A percentile compares a stretch with the other conserved stretches of the same genome.
phyloP scores from a whole-genome alignment of 1,140 invertebrate genomes.

The Galendromus occidentalis region DNA sequence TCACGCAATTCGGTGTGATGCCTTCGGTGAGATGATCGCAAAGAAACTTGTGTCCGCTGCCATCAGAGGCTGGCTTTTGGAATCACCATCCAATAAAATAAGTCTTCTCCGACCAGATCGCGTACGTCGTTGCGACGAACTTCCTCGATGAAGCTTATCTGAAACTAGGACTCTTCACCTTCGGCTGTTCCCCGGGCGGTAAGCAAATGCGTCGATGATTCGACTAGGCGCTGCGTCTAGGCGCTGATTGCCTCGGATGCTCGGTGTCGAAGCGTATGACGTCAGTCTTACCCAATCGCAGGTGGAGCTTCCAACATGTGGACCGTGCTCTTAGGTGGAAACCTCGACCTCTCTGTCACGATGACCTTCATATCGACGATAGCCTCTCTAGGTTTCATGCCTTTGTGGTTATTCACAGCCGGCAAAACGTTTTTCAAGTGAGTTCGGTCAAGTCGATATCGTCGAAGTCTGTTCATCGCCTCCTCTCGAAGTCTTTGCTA shows the following conservation, averaged over 20 bases:
- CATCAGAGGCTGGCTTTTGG: too few relatives aligned
- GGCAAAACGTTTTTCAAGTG: conserved; percentile 32
- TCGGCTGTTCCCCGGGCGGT: conserved; percentile 64
- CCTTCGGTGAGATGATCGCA: conserved; percentile 59
- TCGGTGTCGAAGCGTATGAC: too few relatives aligned
- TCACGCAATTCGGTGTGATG: conserved; percentile 69
- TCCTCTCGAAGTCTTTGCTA: too few relatives aligned
- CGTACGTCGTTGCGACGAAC: conserved; percentile 14
- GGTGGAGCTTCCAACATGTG: conserved; percentile 86
- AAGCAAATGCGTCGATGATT: not conserved
- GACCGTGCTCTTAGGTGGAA: conserved; percentile 66
- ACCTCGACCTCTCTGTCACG: conserved; percentile 64
- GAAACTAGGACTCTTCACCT: conserved; percentile 71
- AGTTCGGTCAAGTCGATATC: too few relatives aligned
- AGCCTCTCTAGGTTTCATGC: conserved; percentile 76
- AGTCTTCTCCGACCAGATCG: conserved; percentile 40
- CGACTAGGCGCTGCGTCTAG: too few relatives aligned
- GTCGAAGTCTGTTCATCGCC: too few relatives aligned
- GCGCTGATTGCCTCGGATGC: too few relatives aligned
- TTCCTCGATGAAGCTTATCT: conserved; percentile 43
- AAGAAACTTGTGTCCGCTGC: not conserved
- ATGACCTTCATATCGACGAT: conserved; percentile 78
- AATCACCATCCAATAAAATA: not conserved
- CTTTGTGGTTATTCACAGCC: conserved; percentile 82
- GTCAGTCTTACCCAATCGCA: too few relatives aligned